Conservation (phyloP, 2,888 invertebrate species). For the Dione vanillae region DNA sequence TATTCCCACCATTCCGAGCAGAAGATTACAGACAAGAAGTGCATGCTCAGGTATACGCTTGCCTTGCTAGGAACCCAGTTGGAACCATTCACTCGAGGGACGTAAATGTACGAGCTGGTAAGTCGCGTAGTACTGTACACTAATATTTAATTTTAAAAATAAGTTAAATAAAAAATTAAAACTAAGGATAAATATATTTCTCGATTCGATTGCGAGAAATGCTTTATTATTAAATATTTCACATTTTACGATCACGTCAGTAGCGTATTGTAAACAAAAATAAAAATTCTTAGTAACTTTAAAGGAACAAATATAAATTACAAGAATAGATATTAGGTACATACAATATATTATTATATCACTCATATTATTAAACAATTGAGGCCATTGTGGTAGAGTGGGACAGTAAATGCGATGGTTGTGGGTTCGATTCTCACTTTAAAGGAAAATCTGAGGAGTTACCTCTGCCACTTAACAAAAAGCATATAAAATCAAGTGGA, state of each 20-base stretch:
- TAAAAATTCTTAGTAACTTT: neutral
- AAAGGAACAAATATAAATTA: neutral
- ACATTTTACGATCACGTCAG: neutral
- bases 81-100: conserved; percentile 96
- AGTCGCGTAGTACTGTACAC: too few relatives aligned
- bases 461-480: too few relatives aligned
- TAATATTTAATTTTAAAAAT: too few relatives aligned
- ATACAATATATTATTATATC: neutral
- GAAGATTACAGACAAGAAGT: conserved; percentile 97
- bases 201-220: neutral
- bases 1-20: conserved; percentile 97
- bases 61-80: conserved; percentile 94
- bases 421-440: too few relatives aligned
- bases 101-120: conserved; percentile 97
- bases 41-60: conserved; percentile 97
- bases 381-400: too few relatives aligned
- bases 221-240: neutral
- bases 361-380: too few relatives aligned
- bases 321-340: neutral
- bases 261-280: neutral
- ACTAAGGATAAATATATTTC: neutral
- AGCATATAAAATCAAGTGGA: too few relatives aligned
- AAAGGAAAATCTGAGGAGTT: too few relatives aligned
- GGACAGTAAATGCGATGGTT: too few relatives aligned
- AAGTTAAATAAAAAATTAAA: too few relatives aligned